Conservation (phyloP, 2,113 vertebrate genomes). For the Silurus asotus region DNA sequence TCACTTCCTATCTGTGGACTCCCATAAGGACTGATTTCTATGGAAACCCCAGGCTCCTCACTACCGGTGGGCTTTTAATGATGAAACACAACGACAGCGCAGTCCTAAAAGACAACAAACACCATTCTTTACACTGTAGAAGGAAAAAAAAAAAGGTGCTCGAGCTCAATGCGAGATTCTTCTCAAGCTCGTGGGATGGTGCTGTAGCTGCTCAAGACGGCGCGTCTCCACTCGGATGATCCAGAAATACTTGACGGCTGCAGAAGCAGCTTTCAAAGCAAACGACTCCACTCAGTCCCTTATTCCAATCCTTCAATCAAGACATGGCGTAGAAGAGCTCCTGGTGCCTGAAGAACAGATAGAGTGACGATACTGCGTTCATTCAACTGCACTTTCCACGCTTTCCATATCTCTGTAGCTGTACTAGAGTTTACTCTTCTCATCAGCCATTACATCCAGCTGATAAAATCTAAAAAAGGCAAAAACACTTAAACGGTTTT, state of each 20-base stretch:
- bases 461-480: not conserved
- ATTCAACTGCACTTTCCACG: slow-evolving; percentile 8
- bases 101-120: not conserved
- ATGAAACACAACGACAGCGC: slow-evolving; percentile 48
- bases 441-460: slow-evolving; percentile 13
- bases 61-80: slow-evolving; percentile 59
- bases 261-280: slow-evolving; percentile 43
- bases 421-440: slow-evolving; percentile 10
- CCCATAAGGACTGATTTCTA: slow-evolving; percentile 58
- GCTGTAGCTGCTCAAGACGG: not conserved
- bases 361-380: slow-evolving; percentile 8
- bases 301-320: slow-evolving; percentile 32
- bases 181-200: not conserved
- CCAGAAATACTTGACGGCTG: slow-evolving; percentile 31
- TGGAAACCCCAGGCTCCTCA: slow-evolving; percentile 54
- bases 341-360: slow-evolving; percentile 8
- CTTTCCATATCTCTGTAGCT: slow-evolving; percentile 12
- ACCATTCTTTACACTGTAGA: not conserved
- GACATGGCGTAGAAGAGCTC: not conserved
- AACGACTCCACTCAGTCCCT: slow-evolving; percentile 44
- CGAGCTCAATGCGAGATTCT: not conserved
- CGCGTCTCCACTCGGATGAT: slow-evolving; percentile 8
- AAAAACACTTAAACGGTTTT: not conserved
- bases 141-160: not conserved
- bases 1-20: slow-evolving; percentile 39